Evolutionary conservation across 2,797 vertebrate species (phyloP), one percentile per base, ranked within the genome.

Genomic region (Peromyscus nudipes): DNA sequence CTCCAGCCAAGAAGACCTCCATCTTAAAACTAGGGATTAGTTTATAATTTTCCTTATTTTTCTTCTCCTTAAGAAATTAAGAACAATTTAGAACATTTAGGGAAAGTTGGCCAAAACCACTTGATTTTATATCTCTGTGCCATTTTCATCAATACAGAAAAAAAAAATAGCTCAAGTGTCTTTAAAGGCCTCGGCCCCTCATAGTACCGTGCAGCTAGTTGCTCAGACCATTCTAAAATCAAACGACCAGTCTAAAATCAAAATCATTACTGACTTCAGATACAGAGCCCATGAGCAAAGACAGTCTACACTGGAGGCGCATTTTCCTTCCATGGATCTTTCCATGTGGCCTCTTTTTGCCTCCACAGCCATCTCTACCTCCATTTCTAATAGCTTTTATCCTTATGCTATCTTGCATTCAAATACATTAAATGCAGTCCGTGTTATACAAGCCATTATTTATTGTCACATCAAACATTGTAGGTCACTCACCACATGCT

Each of bases 401-500:
- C n/a, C 75, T 96, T 0, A 29, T 52, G 96, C 97, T 43, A 21
- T 60, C 98, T 97, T 97, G 85, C 91, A 97, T 97, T 96, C 43
- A 55, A 94, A 76, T 12, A 40, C 77, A 96, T 97, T 97, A 97
- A 94, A 89, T 97, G 80, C 60, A 97, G 52, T 17, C 96, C 90
- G 82, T 97, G 88, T 60, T 97, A n/a, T 46, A 79, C 57, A 97
- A 98, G 97, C 94, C 92, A 92, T 92, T 97, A 96, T 98, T 98
- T 98, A 93, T 95, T 96, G 89, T 96, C 90, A 6, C 77, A 64
- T 96, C 40, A 89, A 81, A 98, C 96, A 69, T 89, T 40, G 92
- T 85, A 97, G 95, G 94, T 96, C 98, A 52, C 91, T 96, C 97
- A 57, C 55, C 89, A 88, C 96, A 96, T 89, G 96, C 62, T 83